These are phyloP conservation scores for Myiopsitta monachus DNA, from an alignment of 2,113 vertebrate species.

Conservation along the genomic window DNA sequence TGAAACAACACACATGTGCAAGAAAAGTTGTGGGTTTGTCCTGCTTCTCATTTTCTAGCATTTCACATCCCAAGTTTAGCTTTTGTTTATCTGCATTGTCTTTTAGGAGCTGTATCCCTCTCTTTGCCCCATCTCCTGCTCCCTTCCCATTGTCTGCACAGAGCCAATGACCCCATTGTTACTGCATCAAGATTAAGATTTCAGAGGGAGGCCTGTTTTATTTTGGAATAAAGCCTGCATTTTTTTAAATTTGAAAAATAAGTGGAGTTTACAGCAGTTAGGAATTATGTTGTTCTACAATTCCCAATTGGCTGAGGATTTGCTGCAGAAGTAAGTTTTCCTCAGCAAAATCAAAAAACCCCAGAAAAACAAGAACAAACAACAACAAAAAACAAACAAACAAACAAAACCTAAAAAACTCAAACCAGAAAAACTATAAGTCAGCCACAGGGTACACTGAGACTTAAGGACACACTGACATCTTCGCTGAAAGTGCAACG, in stretches of 20 bases:
- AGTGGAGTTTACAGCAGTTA: neutral
- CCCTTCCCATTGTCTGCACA: neutral
- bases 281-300: neutral
- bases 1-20: neutral
- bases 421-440: neutral
- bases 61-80: neutral
- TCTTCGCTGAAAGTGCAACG: constrained; percentile 20
- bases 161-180: neutral
- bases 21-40: neutral
- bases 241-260: constrained; percentile 1
- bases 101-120: neutral
- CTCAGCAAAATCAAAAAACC: neutral
- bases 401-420: neutral
- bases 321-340: neutral
- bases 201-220: neutral
- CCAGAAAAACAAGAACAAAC: too few species aligned
- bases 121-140: neutral
- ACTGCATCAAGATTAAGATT: neutral
- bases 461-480: constrained; percentile 47
- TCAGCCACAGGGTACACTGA: neutral
- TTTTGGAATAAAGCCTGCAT: neutral
- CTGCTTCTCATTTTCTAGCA: neutral
- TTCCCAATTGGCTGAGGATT: neutral
- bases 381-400: neutral
- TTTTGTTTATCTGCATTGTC: neutral